These are phyloP conservation scores for Phylloscopus trochilus DNA, from an alignment of 2,113 vertebrate genomes.

Conservation along the genomic window DNA sequence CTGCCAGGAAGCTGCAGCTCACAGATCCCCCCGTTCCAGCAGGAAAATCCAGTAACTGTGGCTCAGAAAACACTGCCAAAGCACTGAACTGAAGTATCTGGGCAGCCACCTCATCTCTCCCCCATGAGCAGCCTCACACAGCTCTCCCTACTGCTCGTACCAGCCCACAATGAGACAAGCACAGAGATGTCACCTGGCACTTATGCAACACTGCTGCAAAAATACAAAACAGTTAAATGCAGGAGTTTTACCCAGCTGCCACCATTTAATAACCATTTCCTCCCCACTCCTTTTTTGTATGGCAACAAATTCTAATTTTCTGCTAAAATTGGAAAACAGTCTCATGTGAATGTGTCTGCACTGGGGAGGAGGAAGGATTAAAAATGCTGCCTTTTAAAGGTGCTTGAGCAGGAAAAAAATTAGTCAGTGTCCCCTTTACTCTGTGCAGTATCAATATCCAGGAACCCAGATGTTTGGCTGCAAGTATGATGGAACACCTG, in stretches of 20 bases:
- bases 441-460: not conserved
- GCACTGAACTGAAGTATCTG: not conserved
- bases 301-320: not conserved
- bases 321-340: not conserved
- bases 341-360: not conserved
- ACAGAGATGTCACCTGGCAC: not conserved
- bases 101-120: not conserved
- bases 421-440: not conserved
- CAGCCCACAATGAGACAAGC: not conserved
- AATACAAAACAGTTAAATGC: not conserved
- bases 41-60: not conserved
- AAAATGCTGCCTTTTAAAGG: not conserved
- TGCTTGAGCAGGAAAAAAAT: not conserved
- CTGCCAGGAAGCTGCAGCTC: not conserved
- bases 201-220: not conserved
- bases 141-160: not conserved
- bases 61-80: not conserved
- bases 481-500: fast-evolving
- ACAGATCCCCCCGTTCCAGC: not conserved
- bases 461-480: not conserved
- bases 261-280: not conserved
- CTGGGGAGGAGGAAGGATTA: not conserved
- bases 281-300: not conserved
- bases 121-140: not conserved
- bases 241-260: not conserved